Base-by-base conservation (phyloP, 2,888 invertebrate species). In the Amphipyra berbera region DNA sequence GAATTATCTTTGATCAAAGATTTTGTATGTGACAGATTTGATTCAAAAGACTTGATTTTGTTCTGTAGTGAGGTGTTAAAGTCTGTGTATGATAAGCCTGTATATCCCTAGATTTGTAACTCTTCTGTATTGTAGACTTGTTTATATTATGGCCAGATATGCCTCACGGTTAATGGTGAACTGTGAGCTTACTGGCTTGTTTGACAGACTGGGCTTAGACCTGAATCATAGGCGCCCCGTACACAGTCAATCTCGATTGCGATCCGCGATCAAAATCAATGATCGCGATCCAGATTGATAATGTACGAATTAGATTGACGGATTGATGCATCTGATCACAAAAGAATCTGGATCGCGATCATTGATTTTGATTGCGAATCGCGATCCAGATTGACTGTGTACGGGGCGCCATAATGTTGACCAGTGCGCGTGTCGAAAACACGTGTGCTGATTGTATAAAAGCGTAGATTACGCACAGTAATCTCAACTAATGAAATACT, bases 31-130 rank as follows among this genome's bases (percentile, higher is more conserved):
- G 73, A 88, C 14, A 90, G 78, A 58, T 92, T 89, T 76, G 82
- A 82, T 35, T 64, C 79, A 35, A 88, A 81, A 73, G 87, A 90
- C 57, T 84, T 93, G 52, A 80, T 90, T 53, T 68, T 88, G 59
- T 86, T 92, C 52, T 91, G 93, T 82, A 89, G 87, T 79, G 73
- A 89, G 9, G 60, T 93, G 49, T 77, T 93, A 50, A 84, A 84
- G 49, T 86, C 82, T 57, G 68, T 88, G 15, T 79, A 88, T 65
- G 82, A 88, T 33, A 89, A 86, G 61, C 68, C 80, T 41, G 46
- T 65, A 10, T 83, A 81, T 61, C 53, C 48, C 21, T 64, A 59
- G 45, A 27, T 21, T 47, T 47, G 35, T 30, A 41, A 33, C 55
- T 63, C 45, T 61, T 60, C 48, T 21, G 35, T 48, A n/a, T 9